Evolutionary conservation across 2,797 vertebrate genomes (phyloP).

Genomic region (Alfaro cultratus): DNA sequence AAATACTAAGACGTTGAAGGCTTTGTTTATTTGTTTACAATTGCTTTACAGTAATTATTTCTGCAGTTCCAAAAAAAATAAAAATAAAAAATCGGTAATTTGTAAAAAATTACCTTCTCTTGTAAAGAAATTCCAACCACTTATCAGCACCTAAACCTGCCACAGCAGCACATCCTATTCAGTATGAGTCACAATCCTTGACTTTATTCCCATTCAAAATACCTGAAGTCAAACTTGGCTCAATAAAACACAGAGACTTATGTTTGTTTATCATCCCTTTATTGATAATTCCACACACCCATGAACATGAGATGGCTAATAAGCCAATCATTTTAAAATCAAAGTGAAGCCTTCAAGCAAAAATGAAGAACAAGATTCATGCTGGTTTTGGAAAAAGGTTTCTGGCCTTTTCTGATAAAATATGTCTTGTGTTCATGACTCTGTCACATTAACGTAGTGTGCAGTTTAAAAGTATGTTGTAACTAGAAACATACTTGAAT

Average conservation of each 20-base stretch:
- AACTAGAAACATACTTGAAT: slow-evolving; percentile 72
- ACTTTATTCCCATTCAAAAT: not conserved
- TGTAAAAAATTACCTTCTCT: too few species aligned
- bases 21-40: not conserved
- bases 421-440: slow-evolving; percentile 48
- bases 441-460: slow-evolving; percentile 54
- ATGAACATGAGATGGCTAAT: slow-evolving; percentile 64
- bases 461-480: slow-evolving; percentile 70
- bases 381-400: slow-evolving; percentile 63
- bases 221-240: not conserved
- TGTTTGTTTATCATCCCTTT: slow-evolving; percentile 75
- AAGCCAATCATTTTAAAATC: slow-evolving; percentile 68
- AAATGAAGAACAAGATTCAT: slow-evolving; percentile 60
- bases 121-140: not conserved
- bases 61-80: not conserved
- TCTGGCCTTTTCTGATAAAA: slow-evolving; percentile 65
- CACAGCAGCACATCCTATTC: not conserved
- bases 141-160: not conserved
- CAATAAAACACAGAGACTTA: slow-evolving; percentile 19
- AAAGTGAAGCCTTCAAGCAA: slow-evolving; percentile 76
- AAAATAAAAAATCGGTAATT: too few species aligned
- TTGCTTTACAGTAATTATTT: not conserved
- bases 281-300: slow-evolving; percentile 81
- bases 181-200: not conserved
- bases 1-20: not conserved